Base-by-base conservation (phyloP, 1,140 invertebrate species). In the Heterodera carotae region DNA sequence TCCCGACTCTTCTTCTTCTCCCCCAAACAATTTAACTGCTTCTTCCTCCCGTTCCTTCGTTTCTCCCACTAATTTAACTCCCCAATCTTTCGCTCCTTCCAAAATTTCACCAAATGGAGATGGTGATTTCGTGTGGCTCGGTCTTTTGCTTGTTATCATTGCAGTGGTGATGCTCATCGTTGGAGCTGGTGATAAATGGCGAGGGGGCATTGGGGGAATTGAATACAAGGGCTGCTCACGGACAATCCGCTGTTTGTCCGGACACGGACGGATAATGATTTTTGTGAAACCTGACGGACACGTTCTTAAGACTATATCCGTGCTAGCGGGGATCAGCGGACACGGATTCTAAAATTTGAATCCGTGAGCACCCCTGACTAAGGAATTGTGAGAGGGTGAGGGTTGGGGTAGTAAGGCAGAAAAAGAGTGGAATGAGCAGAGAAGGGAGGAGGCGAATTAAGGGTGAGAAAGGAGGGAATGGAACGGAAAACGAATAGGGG, bases 101-200 rank as follows among this genome's bases (percentile, higher is more conserved):
- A 34, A 36, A 7, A 73, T 22, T 18, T 73, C 53, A n/a, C 39
- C 72, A 29, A 34, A 15, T 31, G 64, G 56, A 27, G 25, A 25
- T 34, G 64, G 64, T 18, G 33, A 59, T 34, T 27, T 64, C 10
- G 25, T 74, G 25, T 74, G 72, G 72, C 22, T 74, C 27, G 56
- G 72, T 31, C 64, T 74, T 56, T 34, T 74, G 64, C 56, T 74
- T 36, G 27, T 74, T 25, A 74, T 74, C 34, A 27, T 74, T 31
- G 56, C 56, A 25, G 72, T 74, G 34, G 59, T 74, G 56, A 27
- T 74, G 48, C 72, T 74, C 36, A 56, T 64, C 15, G 59, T 74
- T 5, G 27, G 59, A 12, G 56, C 29, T n/a, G 72, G 72, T 62
- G n/a, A 59, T n/a, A n/a, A n/a, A n/a, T 29, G 12, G n/a, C 1